Evolutionary conservation across 2,797 vertebrate genomes (phyloP).

Genomic region (Sebastes diaconus): DNA sequence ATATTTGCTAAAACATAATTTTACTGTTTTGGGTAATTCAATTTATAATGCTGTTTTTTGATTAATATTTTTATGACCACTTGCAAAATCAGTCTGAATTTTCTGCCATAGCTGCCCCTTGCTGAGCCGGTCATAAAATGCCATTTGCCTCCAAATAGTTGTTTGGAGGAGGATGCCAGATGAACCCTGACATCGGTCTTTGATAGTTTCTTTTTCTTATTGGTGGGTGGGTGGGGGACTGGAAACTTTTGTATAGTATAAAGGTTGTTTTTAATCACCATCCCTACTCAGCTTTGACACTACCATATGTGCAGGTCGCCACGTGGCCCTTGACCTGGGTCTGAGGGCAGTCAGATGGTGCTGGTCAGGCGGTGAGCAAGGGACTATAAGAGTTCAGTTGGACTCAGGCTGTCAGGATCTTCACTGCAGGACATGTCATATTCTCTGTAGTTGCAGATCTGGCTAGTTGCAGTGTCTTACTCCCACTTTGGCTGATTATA

Average conservation of each 20-base stretch:
- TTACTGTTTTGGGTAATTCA: not conserved
- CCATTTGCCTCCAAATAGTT: not conserved
- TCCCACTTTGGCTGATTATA: not conserved
- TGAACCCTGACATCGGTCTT: not conserved
- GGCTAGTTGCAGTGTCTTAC: not conserved
- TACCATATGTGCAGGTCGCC: not conserved
- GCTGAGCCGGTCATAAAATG: not conserved
- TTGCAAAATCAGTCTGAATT: not conserved
- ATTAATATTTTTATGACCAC: not conserved
- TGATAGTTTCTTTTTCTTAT: not conserved
- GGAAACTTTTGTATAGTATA: not conserved
- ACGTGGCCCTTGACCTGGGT: not conserved
- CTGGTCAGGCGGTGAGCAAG: not conserved
- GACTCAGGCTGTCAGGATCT: not conserved
- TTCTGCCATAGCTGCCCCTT: not conserved
- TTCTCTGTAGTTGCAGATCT: not conserved
- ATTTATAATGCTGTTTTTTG: not conserved
- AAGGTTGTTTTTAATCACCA: not conserved
- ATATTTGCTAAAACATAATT: not conserved
- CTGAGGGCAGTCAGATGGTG: not conserved
- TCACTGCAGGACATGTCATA: not conserved
- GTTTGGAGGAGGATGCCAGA: not conserved
- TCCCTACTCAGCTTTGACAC: not conserved
- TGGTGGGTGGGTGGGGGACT: not conserved
- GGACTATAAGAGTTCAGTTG: not conserved